A percentile compares a stretch with the other conserved stretches of the same genome.
Conservation (phyloP, 2,113 vertebrate species). For the Pterocles burchelli region DNA sequence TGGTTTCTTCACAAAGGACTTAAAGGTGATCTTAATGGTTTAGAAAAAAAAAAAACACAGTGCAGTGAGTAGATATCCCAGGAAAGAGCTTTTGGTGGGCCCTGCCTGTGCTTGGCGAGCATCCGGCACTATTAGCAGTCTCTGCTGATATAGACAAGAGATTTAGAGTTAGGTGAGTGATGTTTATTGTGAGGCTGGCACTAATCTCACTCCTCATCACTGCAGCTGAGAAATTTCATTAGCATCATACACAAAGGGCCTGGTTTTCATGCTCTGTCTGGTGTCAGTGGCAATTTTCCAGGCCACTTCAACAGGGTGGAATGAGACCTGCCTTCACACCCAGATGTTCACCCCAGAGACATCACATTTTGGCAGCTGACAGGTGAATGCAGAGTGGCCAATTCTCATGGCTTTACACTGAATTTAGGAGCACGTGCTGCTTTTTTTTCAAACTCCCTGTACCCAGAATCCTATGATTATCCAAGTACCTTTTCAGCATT, state of each 20-base stretch:
- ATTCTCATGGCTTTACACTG: background rate
- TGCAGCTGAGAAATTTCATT: conserved; percentile 45
- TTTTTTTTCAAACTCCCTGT: background rate
- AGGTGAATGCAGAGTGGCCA: background rate
- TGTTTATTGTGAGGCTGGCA: background rate
- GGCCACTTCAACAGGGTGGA: background rate
- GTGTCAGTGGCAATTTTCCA: conserved; percentile 22
- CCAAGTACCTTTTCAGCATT: background rate
- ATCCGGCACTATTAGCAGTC: background rate
- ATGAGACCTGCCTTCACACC: background rate
- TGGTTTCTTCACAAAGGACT: background rate
- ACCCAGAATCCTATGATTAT: background rate
- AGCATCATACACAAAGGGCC: background rate
- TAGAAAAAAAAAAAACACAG: background rate
- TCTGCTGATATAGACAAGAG: background rate
- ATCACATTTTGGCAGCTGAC: background rate
- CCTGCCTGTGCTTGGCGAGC: background rate
- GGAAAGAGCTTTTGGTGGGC: background rate
- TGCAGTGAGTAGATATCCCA: background rate
- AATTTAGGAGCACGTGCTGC: background rate
- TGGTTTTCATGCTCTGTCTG: background rate
- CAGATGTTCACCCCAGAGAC: background rate
- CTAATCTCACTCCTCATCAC: conserved; percentile 1
- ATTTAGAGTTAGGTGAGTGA: background rate
- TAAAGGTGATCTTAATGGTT: background rate